A percentile compares a stretch with the other conserved stretches of the same genome.
Conservation (phyloP, 2,113 vertebrate genomes). For the Puma concolor region DNA sequence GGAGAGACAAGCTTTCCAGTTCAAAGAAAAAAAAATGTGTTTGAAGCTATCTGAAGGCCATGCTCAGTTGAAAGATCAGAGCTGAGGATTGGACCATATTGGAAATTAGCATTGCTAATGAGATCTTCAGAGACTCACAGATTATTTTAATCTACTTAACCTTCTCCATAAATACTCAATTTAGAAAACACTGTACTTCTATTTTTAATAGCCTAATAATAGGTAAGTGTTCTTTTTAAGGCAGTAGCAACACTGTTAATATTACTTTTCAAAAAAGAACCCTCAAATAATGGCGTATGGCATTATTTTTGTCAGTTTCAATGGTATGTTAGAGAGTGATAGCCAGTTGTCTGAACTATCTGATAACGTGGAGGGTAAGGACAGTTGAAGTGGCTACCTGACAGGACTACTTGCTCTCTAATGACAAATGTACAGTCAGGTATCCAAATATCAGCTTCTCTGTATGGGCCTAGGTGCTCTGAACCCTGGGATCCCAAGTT, state of each 20-base stretch:
- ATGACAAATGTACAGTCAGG: background rate
- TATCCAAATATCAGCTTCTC: background rate
- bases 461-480: background rate
- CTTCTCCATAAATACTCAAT: conserved; percentile 66
- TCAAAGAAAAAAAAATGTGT: background rate
- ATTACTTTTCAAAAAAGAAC: conserved; percentile 36
- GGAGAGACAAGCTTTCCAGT: background rate
- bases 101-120: conserved; percentile 79
- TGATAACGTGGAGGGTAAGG: background rate
- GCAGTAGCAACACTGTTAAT: conserved; percentile 25
- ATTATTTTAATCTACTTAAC: conserved; percentile 73
- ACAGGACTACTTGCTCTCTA: background rate
- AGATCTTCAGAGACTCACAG: conserved; percentile 58
- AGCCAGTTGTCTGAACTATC: conserved; percentile 3
- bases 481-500: background rate
- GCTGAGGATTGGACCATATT: conserved; percentile 45
- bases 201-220: conserved; percentile 74
- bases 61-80: conserved; percentile 55
- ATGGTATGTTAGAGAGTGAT: background rate
- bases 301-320: conserved; percentile 57
- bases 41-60: conserved; percentile 60
- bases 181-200: conserved; percentile 62
- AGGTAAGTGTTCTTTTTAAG: conserved; percentile 70
- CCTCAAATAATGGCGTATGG: conserved; percentile 39
- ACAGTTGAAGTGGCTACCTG: background rate